Conservation (phyloP, 2,797 vertebrate genomes). For the Bovichtus variegatus region DNA sequence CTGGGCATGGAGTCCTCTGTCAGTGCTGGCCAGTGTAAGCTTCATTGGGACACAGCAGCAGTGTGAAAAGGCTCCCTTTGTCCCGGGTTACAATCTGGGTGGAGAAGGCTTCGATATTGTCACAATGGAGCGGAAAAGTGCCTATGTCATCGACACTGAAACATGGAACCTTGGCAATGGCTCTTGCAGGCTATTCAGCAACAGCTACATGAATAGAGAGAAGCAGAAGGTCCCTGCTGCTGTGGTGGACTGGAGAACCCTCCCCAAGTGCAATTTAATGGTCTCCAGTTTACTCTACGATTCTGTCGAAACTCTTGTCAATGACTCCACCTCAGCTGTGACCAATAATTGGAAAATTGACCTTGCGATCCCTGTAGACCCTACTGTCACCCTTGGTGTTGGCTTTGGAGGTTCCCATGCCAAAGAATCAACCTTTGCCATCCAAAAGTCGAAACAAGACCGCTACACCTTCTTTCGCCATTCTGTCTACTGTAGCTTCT, state of each 20-base stretch:
- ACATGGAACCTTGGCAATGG: conserved; percentile 60
- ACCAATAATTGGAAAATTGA: conserved; percentile 67
- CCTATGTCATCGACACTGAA: conserved; percentile 74
- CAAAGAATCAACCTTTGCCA: conserved; percentile 44
- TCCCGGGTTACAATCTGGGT: conserved; percentile 82
- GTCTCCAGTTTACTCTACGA: conserved; percentile 57
- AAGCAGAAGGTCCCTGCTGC: conserved; percentile 73
- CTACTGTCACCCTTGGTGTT: neutral
- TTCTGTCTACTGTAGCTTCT: conserved; percentile 60
- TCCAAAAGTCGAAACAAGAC: conserved; percentile 74
- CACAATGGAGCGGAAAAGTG: conserved; percentile 76
- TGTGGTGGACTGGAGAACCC: conserved; percentile 71
- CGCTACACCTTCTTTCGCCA: conserved; percentile 73
- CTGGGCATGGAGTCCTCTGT: conserved; percentile 33
- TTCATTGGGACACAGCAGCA: conserved; percentile 42
- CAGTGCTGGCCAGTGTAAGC: conserved; percentile 19
- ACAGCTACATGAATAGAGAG: conserved; percentile 46
- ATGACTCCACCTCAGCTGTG: conserved; percentile 56
- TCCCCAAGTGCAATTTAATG: conserved; percentile 41
- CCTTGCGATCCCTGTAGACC: conserved; percentile 26
- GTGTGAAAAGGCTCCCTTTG: conserved; percentile 68
- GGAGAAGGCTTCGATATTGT: conserved; percentile 88
- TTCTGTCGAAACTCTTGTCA: conserved; percentile 71
- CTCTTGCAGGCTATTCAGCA: conserved; percentile 67
- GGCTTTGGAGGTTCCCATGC: conserved; percentile 64